phyloP scores from a whole-genome alignment of 2,797 vertebrate genomes.

The Xenops minutus region DNA sequence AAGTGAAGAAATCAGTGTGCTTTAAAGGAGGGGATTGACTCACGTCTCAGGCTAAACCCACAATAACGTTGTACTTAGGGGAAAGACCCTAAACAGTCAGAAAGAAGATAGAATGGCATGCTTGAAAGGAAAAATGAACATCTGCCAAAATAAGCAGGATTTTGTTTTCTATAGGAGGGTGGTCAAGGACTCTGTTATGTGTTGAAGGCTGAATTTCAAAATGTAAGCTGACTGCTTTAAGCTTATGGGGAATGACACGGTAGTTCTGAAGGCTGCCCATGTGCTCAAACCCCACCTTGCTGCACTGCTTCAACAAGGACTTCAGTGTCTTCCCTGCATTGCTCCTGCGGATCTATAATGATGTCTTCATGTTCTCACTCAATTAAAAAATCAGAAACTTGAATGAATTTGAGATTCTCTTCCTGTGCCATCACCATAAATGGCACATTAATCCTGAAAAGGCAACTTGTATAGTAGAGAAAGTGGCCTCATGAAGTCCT shows the following conservation, averaged over 20 bases:
- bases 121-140: conserved; percentile 26
- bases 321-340: neutral
- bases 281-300: neutral
- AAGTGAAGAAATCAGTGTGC: conserved; percentile 51
- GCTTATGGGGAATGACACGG: neutral
- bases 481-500: neutral
- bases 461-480: neutral
- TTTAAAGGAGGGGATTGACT: conserved; percentile 57
- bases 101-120: neutral
- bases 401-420: neutral
- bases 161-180: conserved; percentile 30
- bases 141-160: conserved; percentile 48
- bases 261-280: neutral
- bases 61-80: conserved; percentile 13
- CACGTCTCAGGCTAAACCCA: conserved; percentile 25
- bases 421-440: neutral
- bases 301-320: neutral
- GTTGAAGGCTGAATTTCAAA: conserved; percentile 33
- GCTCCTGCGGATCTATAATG: neutral
- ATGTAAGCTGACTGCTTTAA: neutral
- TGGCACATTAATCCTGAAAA: neutral
- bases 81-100: conserved; percentile 25
- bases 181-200: conserved; percentile 14
- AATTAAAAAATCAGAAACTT: neutral
- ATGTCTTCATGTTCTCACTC: neutral